Evolutionary conservation across 2,113 vertebrate species (phyloP), one percentile per base, ranked within the genome.

Genomic region (Stegastes partitus): DNA sequence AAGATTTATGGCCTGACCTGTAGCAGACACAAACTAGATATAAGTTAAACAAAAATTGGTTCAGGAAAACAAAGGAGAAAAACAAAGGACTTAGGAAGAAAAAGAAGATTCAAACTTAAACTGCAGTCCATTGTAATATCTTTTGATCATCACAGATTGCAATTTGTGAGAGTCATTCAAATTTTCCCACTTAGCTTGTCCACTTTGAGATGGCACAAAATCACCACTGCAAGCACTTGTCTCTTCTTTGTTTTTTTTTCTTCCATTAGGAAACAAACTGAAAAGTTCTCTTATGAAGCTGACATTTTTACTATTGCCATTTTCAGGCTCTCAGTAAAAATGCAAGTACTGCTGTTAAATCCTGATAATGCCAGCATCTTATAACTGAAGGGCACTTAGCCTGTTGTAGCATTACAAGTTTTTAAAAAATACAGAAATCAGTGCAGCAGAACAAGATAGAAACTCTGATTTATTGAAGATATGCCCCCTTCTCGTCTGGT

Each of bases 1-100:
- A 31, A 75, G 63, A 82, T 72, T 51, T 44, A 56, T 39, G 21
- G 55, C 12, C 21, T 72, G 62, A 62, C 15, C 19, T 56, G 23
- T 0, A 14, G 39, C 15, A 15, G 39, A 42, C 39, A 42, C 39
- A 15, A 15, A 15, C 2, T 42, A 4, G 39, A 42, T 12, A 42
- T 15, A 3, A 42, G 39, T 2, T 34, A 34, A 7, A 7, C 31
- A 34, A 34, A 0, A 34, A 9, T 34, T 34, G 1, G 31, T 34
- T 5, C 2, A 28, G 26, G 10, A 34, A 34, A 34, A 34, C 26
- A 28, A 2, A 28, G 26, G 3, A 34, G 1, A 44, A 15, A 15
- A 42, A 15, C 39, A 42, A 12, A 42, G 2, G 12, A 42, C 14
- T 42, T 42, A 12, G 11, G 1, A 66, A 14, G 18, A 2, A 39